Percentiles rank a stretch among this genome's conserved stretches.
These are phyloP conservation scores for Hassar affinis DNA, from an alignment of 2,113 vertebrate genomes.

Conservation along the genomic window DNA sequence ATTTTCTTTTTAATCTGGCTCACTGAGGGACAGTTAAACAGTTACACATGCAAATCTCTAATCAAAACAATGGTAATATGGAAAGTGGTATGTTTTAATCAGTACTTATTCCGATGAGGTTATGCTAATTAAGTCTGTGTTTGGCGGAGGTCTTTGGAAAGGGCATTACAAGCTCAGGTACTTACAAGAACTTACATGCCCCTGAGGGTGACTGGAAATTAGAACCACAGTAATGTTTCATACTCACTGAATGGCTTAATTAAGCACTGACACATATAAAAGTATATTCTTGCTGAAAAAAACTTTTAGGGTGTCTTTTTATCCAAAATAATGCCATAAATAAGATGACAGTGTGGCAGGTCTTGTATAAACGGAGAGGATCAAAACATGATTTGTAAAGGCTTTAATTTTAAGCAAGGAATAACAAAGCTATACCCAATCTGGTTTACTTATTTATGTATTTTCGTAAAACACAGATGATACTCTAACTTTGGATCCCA, in stretches of 20 bases:
- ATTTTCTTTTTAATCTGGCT: neutral
- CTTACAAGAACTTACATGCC: slow-evolving; percentile 7
- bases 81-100: slow-evolving; percentile 40
- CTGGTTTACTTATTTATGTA: neutral
- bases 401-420: neutral
- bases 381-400: neutral
- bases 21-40: slow-evolving; percentile 34
- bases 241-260: neutral
- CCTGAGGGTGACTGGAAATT: slow-evolving; percentile 6
- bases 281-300: neutral
- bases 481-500: neutral
- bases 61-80: slow-evolving; percentile 31
- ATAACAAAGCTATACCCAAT: neutral
- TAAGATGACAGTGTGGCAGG: neutral
- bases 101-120: slow-evolving; percentile 41
- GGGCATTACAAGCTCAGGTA: slow-evolving; percentile 9
- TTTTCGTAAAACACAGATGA: neutral
- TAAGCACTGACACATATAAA: neutral
- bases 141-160: slow-evolving; percentile 10
- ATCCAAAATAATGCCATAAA: neutral
- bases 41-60: slow-evolving; percentile 40
- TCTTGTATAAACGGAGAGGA: neutral
- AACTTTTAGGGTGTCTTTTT: neutral
- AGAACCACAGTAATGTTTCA: slow-evolving; percentile 14
- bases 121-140: slow-evolving; percentile 39